Evolutionary conservation across 2,888 invertebrate genomes (phyloP).

Genomic region (Thyatira batis): DNA sequence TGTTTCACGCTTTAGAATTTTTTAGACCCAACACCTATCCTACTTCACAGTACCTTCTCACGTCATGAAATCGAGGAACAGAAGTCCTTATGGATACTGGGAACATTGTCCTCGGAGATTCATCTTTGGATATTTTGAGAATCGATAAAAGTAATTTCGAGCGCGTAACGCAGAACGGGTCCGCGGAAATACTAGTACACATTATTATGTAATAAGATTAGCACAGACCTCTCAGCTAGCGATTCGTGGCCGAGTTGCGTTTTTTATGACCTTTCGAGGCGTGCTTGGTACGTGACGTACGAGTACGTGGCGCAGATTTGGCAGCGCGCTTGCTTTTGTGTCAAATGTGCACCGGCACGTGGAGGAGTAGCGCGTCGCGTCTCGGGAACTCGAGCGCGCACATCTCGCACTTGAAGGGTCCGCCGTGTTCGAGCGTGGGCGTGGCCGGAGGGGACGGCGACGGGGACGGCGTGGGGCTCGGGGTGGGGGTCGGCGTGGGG

Average conservation of each 20-base stretch:
- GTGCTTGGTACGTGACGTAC: neutral
- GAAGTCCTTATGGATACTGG: neutral
- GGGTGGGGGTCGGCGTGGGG: constrained; percentile 15
- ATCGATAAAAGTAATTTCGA: neutral
- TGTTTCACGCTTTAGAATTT: no score
- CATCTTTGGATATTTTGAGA: neutral
- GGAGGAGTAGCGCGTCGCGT: constrained; percentile 86
- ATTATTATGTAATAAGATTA: neutral
- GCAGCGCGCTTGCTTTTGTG: constrained; percentile 23
- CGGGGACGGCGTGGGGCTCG: constrained; percentile 12
- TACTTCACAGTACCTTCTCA: neutral
- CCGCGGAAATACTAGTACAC: neutral
- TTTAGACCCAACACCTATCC: no score
- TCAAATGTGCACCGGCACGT: constrained; percentile 93
- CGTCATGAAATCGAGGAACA: neutral
- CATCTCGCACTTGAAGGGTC: constrained; percentile 90
- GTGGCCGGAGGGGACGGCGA: constrained; percentile 9
- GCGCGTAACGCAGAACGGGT: neutral
- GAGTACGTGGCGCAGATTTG: constrained; percentile 1
- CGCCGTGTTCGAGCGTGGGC: constrained; percentile 62
- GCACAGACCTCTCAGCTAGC: neutral
- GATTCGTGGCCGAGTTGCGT: neutral
- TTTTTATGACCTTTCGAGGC: no score
- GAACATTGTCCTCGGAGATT: neutral
- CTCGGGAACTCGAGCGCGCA: constrained; percentile 89